Conservation (phyloP, 2,888 invertebrate species). For the Adineta ricciae region DNA sequence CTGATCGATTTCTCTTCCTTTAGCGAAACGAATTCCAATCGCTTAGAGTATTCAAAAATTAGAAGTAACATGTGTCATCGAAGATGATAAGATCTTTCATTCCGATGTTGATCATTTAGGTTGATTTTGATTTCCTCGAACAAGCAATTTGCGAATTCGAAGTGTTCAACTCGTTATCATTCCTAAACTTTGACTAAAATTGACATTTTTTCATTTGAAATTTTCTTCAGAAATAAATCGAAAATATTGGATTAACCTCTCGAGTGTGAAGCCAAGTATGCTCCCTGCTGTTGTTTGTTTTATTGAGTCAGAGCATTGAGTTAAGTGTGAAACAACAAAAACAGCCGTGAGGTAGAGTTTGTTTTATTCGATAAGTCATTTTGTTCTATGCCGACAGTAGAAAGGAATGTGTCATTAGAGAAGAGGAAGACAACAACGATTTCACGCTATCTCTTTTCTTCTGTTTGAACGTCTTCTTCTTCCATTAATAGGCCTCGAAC, state of each 20-base stretch:
- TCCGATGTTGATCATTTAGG: too few species aligned
- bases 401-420: not conserved
- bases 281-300: not conserved
- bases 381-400: not conserved
- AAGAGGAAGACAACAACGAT: not conserved
- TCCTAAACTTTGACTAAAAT: conserved; percentile 52
- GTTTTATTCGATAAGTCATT: not conserved
- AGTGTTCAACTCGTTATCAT: conserved; percentile 54
- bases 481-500: too few species aligned
- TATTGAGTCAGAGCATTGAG: not conserved
- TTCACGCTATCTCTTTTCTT: not conserved
- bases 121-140: too few species aligned
- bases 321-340: not conserved
- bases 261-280: not conserved
- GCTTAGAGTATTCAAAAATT: too few species aligned
- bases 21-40: too few species aligned
- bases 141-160: too few species aligned
- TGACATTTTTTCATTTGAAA: too few species aligned
- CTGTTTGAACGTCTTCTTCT: not conserved
- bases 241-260: not conserved
- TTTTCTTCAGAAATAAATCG: too few species aligned
- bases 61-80: too few species aligned
- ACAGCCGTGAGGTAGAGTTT: not conserved
- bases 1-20: too few species aligned
- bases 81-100: too few species aligned